Evolutionary conservation across 2,113 vertebrate genomes (phyloP).

Genomic region (Coptodon bakossiorum): DNA sequence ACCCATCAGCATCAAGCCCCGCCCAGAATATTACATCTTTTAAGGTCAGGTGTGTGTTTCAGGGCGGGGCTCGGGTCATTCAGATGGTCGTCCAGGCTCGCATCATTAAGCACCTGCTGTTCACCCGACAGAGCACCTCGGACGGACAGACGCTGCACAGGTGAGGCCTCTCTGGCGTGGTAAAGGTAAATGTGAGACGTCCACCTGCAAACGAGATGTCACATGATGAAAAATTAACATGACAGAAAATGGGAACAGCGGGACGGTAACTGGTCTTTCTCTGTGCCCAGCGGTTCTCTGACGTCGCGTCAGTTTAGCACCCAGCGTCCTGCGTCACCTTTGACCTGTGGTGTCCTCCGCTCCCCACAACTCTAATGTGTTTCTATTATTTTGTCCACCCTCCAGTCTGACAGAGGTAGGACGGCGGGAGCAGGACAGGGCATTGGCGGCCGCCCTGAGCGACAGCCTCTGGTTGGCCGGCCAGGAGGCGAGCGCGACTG

Average conservation of each 20-base stretch:
- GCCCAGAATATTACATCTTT: neutral
- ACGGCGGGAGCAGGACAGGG: conserved; percentile 63
- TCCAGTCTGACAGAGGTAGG: conserved; percentile 66
- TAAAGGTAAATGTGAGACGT: neutral
- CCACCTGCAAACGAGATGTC: neutral
- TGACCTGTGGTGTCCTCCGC: neutral
- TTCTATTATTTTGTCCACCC: neutral
- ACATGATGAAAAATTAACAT: neutral
- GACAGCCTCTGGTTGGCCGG: conserved; percentile 82
- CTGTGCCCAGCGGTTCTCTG: neutral
- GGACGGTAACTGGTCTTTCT: neutral
- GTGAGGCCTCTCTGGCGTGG: conserved; percentile 47
- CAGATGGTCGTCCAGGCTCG: conserved; percentile 81
- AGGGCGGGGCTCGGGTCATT: conserved; percentile 75
- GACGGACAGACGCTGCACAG: conserved; percentile 55
- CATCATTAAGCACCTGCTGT: conserved; percentile 79
- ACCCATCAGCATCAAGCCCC: neutral
- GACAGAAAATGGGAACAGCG: neutral
- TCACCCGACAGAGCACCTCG: conserved; percentile 44
- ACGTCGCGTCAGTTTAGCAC: neutral
- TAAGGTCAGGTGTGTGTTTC: conserved; percentile 10
- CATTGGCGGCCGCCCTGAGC: conserved; percentile 58
- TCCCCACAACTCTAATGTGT: neutral
- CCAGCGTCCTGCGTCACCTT: neutral
- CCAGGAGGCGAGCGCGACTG: conserved; percentile 49